Evolutionary conservation across 2,888 invertebrate genomes (phyloP).

Genomic region (Oasisia sp.): DNA sequence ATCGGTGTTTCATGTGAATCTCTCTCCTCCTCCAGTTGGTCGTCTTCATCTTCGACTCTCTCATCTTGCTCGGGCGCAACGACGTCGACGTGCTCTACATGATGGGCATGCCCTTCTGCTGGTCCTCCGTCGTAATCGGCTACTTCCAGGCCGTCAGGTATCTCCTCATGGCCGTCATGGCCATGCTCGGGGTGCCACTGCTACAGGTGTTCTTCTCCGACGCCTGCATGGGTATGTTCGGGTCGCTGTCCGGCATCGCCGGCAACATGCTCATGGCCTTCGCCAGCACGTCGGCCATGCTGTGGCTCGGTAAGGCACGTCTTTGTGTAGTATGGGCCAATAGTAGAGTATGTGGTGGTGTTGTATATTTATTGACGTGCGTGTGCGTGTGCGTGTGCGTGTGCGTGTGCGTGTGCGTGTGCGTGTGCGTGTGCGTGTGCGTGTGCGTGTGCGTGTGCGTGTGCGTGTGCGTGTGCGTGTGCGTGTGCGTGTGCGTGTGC

Average conservation of each 20-base stretch:
- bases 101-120: constrained; percentile 28
- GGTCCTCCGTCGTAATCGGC: constrained; percentile 24
- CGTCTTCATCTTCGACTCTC: constrained; percentile 13
- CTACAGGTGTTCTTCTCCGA: constrained; percentile 23
- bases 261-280: constrained; percentile 27
- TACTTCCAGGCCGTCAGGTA: constrained; percentile 27
- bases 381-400: too few species aligned
- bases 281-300: constrained; percentile 21
- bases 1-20: neutral
- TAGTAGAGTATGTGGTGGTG: too few species aligned
- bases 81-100: constrained; percentile 30
- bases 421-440: too few species aligned
- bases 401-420: too few species aligned
- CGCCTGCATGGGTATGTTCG: constrained; percentile 23
- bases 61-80: constrained; percentile 24
- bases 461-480: too few species aligned
- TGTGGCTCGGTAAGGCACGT: constrained; percentile 24
- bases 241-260: constrained; percentile 19
- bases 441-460: too few species aligned
- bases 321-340: too few species aligned
- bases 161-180: constrained; percentile 20
- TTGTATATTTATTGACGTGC: too few species aligned
- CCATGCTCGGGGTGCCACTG: constrained; percentile 3
- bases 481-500: too few species aligned
- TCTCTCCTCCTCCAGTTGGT: neutral